Percentiles rank a stretch among this genome's conserved stretches.
phyloP scores from a whole-genome alignment of 2,797 vertebrate genomes.

The Mormyrops boulengeri region DNA sequence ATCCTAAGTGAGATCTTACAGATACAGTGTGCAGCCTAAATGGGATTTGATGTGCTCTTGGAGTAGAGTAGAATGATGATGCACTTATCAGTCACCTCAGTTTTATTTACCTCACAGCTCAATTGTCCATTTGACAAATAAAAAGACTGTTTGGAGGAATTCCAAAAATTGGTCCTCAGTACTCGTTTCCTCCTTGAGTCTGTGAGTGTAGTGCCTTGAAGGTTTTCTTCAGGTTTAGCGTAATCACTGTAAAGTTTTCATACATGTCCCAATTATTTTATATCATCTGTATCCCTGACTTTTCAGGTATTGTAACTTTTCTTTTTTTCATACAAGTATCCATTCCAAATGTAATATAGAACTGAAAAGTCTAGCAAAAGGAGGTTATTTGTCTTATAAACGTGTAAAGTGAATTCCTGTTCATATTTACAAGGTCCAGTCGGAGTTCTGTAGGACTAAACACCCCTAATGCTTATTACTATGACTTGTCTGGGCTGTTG shows the following conservation, averaged over 20 bases:
- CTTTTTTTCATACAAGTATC: background rate
- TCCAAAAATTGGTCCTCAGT: background rate
- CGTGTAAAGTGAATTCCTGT: background rate
- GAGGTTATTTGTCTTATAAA: background rate
- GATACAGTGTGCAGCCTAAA: background rate
- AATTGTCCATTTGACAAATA: background rate
- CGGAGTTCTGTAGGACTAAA: background rate
- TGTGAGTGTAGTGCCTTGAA: background rate
- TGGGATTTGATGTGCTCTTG: background rate
- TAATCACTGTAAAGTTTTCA: background rate
- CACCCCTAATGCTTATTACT: background rate
- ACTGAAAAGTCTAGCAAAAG: background rate
- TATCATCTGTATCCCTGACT: background rate
- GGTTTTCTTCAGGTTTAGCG: background rate
- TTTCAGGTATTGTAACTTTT: background rate
- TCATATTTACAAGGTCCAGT: background rate
- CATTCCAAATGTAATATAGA: background rate
- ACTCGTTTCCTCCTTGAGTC: background rate
- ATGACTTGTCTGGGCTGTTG: background rate
- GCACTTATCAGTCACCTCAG: background rate
- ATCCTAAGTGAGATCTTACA: background rate
- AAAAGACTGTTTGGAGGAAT: background rate
- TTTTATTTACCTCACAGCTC: background rate
- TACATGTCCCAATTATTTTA: background rate
- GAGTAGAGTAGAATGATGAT: background rate